Evolutionary conservation across 2,888 invertebrate genomes (phyloP).

Genomic region (Camponotus fellah): DNA sequence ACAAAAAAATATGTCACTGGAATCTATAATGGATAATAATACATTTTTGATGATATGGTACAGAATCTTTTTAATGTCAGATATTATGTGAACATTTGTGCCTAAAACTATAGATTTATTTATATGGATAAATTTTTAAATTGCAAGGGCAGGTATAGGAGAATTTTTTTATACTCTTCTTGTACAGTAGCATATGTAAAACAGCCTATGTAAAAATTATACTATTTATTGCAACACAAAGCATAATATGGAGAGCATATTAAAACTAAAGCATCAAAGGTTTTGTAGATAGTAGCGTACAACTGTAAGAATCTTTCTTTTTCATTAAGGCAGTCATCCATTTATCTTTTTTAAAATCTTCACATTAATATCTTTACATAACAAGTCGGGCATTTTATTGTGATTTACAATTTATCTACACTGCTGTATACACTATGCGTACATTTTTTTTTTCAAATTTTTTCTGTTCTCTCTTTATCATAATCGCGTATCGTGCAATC

Average conservation of each 20-base stretch:
- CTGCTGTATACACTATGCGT: not conserved
- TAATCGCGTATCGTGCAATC: conserved; percentile 12
- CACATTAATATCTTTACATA: not conserved
- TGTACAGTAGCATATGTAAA: conserved; percentile 51
- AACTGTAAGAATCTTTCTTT: conserved; percentile 46
- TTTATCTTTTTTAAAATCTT: conserved; percentile 25
- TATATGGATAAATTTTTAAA: conserved; percentile 38
- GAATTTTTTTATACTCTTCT: conserved; percentile 32
- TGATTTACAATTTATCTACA: not conserved
- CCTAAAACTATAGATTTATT: conserved; percentile 33
- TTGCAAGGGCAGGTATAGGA: not conserved
- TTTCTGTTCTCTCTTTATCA: not conserved
- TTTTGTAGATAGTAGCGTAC: conserved; percentile 52
- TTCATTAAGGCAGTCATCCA: conserved; percentile 38
- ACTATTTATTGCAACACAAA: conserved; percentile 43
- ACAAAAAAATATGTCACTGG: not conserved
- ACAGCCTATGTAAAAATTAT: conserved; percentile 45
- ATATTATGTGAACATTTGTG: conserved; percentile 15
- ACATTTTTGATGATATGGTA: conserved; percentile 11
- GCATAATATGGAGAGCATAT: conserved; percentile 26
- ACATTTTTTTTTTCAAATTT: not conserved
- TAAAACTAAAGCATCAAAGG: conserved; percentile 37
- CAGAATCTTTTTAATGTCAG: conserved; percentile 12
- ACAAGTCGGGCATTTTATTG: conserved; percentile 5
- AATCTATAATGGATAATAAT: conserved; percentile 5